Base-by-base conservation (phyloP, 2,888 invertebrate genomes). In the Lasius platythorax region DNA sequence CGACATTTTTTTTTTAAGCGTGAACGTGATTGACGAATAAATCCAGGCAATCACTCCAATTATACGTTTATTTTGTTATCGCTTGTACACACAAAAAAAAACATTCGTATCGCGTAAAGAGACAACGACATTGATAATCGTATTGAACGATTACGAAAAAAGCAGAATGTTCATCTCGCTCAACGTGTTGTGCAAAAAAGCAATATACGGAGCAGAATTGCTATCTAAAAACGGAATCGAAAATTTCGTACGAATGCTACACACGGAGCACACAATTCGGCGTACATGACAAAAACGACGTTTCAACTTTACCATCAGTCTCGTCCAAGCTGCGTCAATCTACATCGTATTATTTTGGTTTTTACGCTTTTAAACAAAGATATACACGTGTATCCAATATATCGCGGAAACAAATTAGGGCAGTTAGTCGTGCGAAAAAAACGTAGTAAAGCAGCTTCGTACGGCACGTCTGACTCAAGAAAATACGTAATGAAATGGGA, bases 291-390 rank as follows among this genome's bases (percentile, higher is more conserved):
- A 68, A 72, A 79, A 79, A 61, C 72, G 33, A 43, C 3, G 23
- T 79, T 70, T 79, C 78, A 33, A 33, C 30, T 79, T 70, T 79
- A 58, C 61, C 61, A 79, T 79, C 33, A 6, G 12, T 43, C 33
- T 46, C 4, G 6, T 3, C 28, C n/a, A 15, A 68, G 58, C 23
- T 15, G 12, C 18, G 58, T 61, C 33, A 79, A 72, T 72, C 56
- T 66, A 79, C 43, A 46, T 61, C 33, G 37, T 11, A 70, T 58
- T 58, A 70, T 6, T 40, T 78, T 68, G 18, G 33, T 11, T 43
- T 30, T 40, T 9, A 11, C 30, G 18, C 12, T 56, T 28, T 43
- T 8, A 4, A 12, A 23, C 53, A 28, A 33, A 11, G 33, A 64
- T 46, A 9, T 15, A 53, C n/a, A n/a, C n/a, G n/a, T n/a, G 53